These are phyloP conservation scores for Silurus asotus DNA, from an alignment of 2,113 vertebrate genomes.

Conservation along the genomic window DNA sequence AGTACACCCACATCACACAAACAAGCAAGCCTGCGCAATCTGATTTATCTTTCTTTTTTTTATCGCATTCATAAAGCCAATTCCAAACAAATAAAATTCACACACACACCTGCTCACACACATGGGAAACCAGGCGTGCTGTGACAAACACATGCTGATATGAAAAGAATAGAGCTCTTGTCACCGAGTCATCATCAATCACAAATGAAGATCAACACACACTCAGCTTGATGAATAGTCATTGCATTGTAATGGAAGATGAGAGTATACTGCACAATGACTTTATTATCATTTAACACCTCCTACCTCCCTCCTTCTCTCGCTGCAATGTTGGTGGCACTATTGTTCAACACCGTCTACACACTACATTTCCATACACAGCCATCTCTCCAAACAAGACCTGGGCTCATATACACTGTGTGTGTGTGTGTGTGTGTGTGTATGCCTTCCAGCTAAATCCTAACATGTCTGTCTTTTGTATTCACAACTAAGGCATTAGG, in stretches of 20 bases:
- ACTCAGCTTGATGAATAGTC: neutral
- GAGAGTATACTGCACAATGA: slow-evolving; percentile 22
- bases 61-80: neutral
- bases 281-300: slow-evolving; percentile 22
- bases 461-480: slow-evolving; percentile 21
- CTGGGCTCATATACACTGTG: neutral
- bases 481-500: slow-evolving; percentile 14
- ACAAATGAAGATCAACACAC: neutral
- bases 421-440: neutral
- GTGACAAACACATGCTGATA: neutral
- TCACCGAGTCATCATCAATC: neutral
- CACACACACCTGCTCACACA: neutral
- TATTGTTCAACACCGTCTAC: neutral
- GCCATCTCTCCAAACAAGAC: neutral
- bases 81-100: neutral
- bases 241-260: neutral
- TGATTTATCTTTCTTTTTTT: neutral
- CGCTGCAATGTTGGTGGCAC: neutral
- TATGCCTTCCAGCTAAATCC: neutral
- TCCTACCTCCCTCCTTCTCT: slow-evolving; percentile 30
- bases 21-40: slow-evolving; percentile 26
- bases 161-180: neutral
- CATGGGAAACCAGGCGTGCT: slow-evolving; percentile 10
- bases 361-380: neutral
- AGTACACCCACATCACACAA: neutral